Percentiles rank a stretch among this genome's conserved stretches.
phyloP scores from a whole-genome alignment of 2,888 invertebrate species.

The Agrochola circellaris region DNA sequence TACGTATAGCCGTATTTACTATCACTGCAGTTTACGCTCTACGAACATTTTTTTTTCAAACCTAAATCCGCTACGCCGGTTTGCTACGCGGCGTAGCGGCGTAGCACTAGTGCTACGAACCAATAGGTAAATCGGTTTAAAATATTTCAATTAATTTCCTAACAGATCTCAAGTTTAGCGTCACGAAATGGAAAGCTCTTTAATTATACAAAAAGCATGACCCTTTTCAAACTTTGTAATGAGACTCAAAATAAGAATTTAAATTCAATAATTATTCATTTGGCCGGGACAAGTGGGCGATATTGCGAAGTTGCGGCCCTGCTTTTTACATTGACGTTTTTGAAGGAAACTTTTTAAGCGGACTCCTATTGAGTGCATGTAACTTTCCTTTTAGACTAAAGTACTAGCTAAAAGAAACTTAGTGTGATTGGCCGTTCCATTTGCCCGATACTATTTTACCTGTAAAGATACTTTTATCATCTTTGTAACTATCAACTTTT shows the following conservation, averaged over 20 bases:
- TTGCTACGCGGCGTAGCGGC: slow-evolving; percentile 45
- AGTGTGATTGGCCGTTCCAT: slow-evolving; percentile 74
- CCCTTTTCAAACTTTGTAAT: slow-evolving; percentile 79
- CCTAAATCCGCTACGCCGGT: slow-evolving; percentile 8
- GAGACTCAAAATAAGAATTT: slow-evolving; percentile 80
- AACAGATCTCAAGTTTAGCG: slow-evolving; percentile 68
- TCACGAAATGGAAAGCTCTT: slow-evolving; percentile 74
- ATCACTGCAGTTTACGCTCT: slow-evolving; percentile 29
- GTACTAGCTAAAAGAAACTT: slow-evolving; percentile 77
- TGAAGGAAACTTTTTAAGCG: slow-evolving; percentile 79
- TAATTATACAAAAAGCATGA: slow-evolving; percentile 80
- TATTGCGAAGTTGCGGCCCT: slow-evolving; percentile 80
- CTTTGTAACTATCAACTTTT: slow-evolving; percentile 54
- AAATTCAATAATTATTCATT: slow-evolving; percentile 83
- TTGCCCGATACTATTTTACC: slow-evolving; percentile 67
- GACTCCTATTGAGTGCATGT: slow-evolving; percentile 80
- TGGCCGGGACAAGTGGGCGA: slow-evolving; percentile 77
- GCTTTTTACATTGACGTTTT: slow-evolving; percentile 77
- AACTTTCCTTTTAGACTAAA: slow-evolving; percentile 81
- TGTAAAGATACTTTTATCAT: slow-evolving; percentile 57
- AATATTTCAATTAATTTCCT: slow-evolving; percentile 67
- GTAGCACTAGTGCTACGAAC: slow-evolving; percentile 46
- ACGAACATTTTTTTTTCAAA: slow-evolving; percentile 13
- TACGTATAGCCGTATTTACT: slow-evolving; percentile 66
- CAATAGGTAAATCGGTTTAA: slow-evolving; percentile 65